Percentiles rank a stretch among this genome's conserved stretches.
phyloP scores from a whole-genome alignment of 2,113 vertebrate species.

The Sander lucioperca region DNA sequence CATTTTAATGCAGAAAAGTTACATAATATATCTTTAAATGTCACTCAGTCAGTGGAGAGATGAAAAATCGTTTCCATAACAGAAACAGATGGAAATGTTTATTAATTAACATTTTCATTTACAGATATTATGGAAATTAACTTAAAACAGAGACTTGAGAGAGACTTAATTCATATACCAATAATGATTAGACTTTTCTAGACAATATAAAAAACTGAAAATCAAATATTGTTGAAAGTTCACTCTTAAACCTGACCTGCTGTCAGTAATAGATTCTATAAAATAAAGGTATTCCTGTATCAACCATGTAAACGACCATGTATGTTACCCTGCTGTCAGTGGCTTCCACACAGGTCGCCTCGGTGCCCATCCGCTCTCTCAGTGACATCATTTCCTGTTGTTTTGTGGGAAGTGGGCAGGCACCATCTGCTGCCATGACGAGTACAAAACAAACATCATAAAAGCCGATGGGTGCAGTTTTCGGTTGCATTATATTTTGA shows the following conservation, averaged over 20 bases:
- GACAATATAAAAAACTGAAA: background rate
- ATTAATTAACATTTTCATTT: background rate
- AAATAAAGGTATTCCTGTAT: background rate
- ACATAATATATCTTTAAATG: too few species aligned
- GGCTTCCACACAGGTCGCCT: background rate
- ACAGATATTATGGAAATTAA: background rate
- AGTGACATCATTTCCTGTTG: conserved; percentile 27
- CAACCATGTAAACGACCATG: background rate
- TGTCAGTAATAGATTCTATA: too few species aligned
- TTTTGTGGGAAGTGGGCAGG: conserved; percentile 25
- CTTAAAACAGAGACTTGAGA: too few species aligned
- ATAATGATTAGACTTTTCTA: background rate
- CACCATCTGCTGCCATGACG: conserved; percentile 31
- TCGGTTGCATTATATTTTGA: background rate
- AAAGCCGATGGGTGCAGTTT: conserved; percentile 25
- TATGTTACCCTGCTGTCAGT: background rate
- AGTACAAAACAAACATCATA: conserved; percentile 35
- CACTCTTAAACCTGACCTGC: too few species aligned
- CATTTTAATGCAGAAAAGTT: too few species aligned
- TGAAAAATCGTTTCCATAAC: too few species aligned
- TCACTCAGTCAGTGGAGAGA: too few species aligned
- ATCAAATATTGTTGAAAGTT: too few species aligned
- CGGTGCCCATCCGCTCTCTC: background rate
- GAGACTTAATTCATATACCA: background rate
- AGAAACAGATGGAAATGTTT: too few species aligned